Evolutionary conservation across 2,888 invertebrate species (phyloP).

Genomic region (Allygus modestus): DNA sequence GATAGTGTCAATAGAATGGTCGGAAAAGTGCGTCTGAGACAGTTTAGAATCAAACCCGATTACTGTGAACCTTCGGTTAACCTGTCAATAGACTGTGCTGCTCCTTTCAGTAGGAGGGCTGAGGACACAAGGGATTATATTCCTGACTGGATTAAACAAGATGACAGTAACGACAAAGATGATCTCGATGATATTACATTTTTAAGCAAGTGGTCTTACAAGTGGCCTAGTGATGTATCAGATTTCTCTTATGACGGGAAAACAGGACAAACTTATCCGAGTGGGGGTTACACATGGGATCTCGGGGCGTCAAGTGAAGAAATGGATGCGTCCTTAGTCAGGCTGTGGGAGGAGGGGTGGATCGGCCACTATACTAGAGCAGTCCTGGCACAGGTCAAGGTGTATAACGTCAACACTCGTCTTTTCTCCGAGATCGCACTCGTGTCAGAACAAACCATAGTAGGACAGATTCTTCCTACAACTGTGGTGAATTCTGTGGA

Average conservation of each 20-base stretch:
- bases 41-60: too few relatives aligned
- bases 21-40: too few relatives aligned
- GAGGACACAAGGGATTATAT: not conserved
- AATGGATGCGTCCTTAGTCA: too few relatives aligned
- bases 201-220: not conserved
- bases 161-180: not conserved
- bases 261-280: not conserved
- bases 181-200: too few relatives aligned
- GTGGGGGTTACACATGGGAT: not conserved
- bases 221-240: not conserved
- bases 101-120: not conserved
- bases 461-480: too few relatives aligned
- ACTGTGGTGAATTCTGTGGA: not conserved
- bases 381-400: too few relatives aligned
- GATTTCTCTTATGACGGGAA: too few relatives aligned
- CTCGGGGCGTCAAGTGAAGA: not conserved
- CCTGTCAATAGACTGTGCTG: not conserved
- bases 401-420: too few relatives aligned
- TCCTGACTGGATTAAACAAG: too few relatives aligned
- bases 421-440: not conserved
- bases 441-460: not conserved
- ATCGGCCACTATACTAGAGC: too few relatives aligned
- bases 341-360: too few relatives aligned
- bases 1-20: not conserved
- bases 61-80: not conserved